These are phyloP conservation scores for Mycetomoellerius zeteki DNA, from an alignment of 1,140 invertebrate species.

Conservation along the genomic window DNA sequence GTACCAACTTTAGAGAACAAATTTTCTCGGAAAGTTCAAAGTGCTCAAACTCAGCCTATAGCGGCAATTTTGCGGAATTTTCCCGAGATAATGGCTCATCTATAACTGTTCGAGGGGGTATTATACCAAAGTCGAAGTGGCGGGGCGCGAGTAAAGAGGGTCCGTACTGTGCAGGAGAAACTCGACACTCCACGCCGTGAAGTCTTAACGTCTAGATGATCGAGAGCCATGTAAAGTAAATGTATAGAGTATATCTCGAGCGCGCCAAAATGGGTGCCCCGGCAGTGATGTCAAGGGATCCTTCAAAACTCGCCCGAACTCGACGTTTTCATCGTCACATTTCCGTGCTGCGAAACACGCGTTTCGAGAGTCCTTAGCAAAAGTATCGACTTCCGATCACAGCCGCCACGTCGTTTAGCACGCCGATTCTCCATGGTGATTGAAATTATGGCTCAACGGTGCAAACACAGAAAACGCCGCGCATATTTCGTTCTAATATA, in stretches of 20 bases:
- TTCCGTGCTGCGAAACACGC: conserved; percentile 46
- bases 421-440: conserved; percentile 9
- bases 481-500: conserved; percentile 51
- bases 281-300: conserved; percentile 54
- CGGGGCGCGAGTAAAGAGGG: conserved; percentile 31
- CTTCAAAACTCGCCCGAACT: conserved; percentile 55
- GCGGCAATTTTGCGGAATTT: conserved; percentile 53
- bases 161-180: conserved; percentile 19
- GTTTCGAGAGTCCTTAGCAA: conserved; percentile 50
- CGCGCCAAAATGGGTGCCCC: conserved; percentile 30
- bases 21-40: conserved; percentile 30
- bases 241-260: conserved; percentile 45
- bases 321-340: conserved; percentile 57
- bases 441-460: conserved; percentile 35
- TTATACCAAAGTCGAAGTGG: conserved; percentile 41
- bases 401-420: conserved; percentile 48
- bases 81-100: conserved; percentile 61
- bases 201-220: conserved; percentile 64
- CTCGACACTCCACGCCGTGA: conserved; percentile 42
- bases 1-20: background rate
- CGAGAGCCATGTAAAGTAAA: conserved; percentile 68
- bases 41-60: conserved; percentile 17
- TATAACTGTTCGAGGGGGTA: conserved; percentile 44
- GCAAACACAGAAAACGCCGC: background rate
- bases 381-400: conserved; percentile 60